These are phyloP conservation scores for Agriopis aurantiaria DNA, from an alignment of 2,888 invertebrate species.

Conservation along the genomic window DNA sequence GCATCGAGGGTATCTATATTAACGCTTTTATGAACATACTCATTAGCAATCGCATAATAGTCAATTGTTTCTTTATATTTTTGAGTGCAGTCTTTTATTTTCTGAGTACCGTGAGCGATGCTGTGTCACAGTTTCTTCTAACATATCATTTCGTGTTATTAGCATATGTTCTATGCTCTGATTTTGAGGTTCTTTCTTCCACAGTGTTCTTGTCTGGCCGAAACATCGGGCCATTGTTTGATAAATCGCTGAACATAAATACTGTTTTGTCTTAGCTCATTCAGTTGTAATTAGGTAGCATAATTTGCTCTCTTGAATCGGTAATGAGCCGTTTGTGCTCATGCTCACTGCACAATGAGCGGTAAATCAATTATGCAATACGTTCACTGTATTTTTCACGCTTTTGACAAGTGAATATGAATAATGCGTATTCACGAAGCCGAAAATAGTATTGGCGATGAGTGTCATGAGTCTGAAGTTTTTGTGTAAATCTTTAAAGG, in stretches of 20 bases:
- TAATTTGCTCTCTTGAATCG: slow-evolving; percentile 83
- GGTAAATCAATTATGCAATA: slow-evolving; percentile 78
- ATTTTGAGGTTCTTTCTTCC: slow-evolving; percentile 76
- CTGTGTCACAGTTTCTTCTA: slow-evolving; percentile 65
- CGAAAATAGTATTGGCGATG: slow-evolving; percentile 45
- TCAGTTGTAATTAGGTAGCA: slow-evolving; percentile 85
- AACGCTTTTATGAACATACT: slow-evolving; percentile 58
- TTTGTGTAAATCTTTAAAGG: slow-evolving; percentile 31
- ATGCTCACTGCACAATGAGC: slow-evolving; percentile 70
- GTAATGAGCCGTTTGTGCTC: slow-evolving; percentile 74
- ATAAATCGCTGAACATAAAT: slow-evolving; percentile 85
- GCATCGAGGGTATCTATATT: slow-evolving; percentile 8
- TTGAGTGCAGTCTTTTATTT: slow-evolving; percentile 67
- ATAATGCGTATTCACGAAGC: slow-evolving; percentile 50
- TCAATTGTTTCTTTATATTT: slow-evolving; percentile 80
- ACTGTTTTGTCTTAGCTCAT: slow-evolving; percentile 80
- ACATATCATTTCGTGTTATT: slow-evolving; percentile 47
- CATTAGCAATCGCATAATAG: slow-evolving; percentile 76
- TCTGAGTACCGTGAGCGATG: slow-evolving; percentile 67
- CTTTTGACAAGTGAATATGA: slow-evolving; percentile 59
- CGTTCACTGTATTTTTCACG: slow-evolving; percentile 61
- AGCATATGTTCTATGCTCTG: slow-evolving; percentile 73
- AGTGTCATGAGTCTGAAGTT: slow-evolving; percentile 38
- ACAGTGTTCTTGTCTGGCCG: slow-evolving; percentile 67
- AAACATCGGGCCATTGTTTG: slow-evolving; percentile 82